A percentile compares a stretch with the other conserved stretches of the same genome.
Evolutionary conservation across 2,113 vertebrate species (phyloP).

Genomic region (Ictalurus punctatus): DNA sequence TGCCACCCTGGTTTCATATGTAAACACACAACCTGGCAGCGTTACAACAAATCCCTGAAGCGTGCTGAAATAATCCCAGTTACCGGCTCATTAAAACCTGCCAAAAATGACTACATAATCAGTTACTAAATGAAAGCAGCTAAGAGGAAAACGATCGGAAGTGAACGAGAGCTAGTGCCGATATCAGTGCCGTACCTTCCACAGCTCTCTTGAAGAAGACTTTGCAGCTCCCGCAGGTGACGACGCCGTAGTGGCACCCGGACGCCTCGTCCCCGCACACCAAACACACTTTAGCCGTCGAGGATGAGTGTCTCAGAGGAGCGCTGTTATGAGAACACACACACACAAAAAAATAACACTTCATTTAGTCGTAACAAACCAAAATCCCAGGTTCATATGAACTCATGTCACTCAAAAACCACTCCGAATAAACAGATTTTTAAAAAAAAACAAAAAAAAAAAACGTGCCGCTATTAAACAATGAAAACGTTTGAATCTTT

Average conservation of each 20-base stretch:
- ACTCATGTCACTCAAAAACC: too few species aligned
- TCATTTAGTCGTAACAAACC: neutral
- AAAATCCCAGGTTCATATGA: neutral
- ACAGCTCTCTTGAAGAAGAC: slow-evolving; percentile 99
- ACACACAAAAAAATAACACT: slow-evolving; percentile 15
- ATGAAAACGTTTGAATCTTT: too few species aligned
- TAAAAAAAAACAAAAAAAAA: too few species aligned
- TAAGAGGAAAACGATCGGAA: neutral
- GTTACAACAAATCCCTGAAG: neutral
- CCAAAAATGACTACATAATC: neutral
- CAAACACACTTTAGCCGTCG: slow-evolving; percentile 96
- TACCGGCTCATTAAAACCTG: neutral
- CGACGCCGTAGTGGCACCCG: slow-evolving; percentile 97
- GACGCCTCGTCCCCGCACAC: slow-evolving; percentile 98
- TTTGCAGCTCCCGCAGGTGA: slow-evolving; percentile 99
- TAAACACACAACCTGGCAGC: neutral
- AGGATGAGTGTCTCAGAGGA: slow-evolving; percentile 89
- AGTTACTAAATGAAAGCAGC: neutral
- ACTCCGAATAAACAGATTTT: too few species aligned
- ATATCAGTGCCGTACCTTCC: slow-evolving; percentile 81
- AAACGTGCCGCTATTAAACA: too few species aligned
- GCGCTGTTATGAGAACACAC: slow-evolving; percentile 78
- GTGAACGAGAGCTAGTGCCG: neutral
- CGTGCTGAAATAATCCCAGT: neutral
- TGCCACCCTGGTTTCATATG: neutral